Evolutionary conservation across 2,888 invertebrate genomes (phyloP).

Genomic region (Machimus atricapillus): DNA sequence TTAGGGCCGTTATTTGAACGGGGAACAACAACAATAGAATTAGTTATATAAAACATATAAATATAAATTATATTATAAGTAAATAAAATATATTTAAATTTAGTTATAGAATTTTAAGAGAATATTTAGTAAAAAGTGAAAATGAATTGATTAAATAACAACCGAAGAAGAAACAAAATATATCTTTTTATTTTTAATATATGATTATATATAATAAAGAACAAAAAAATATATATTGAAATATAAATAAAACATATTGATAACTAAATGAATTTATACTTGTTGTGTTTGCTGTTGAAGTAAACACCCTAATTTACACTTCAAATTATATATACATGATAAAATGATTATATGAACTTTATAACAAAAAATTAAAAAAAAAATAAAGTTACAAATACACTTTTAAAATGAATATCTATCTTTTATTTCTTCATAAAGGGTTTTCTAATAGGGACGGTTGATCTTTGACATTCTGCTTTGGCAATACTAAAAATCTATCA

Average conservation of each 20-base stretch:
- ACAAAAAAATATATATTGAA: slow-evolving; percentile 38
- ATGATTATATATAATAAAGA: slow-evolving; percentile 42
- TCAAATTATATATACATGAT: slow-evolving; percentile 47
- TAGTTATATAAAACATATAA: slow-evolving; percentile 45
- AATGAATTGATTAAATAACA: slow-evolving; percentile 27
- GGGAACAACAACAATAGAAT: slow-evolving; percentile 49
- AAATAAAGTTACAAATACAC: slow-evolving; percentile 46
- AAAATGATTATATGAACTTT: slow-evolving; percentile 46
- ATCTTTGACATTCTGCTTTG: no score
- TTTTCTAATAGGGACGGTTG: no score
- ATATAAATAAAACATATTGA: slow-evolving; percentile 42
- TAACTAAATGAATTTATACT: slow-evolving; percentile 49
- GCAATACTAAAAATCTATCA: no score
- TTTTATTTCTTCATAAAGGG: not conserved
- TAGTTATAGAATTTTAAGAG: slow-evolving; percentile 38
- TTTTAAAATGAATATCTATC: slow-evolving; percentile 43
- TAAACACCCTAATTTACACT: slow-evolving; percentile 51
- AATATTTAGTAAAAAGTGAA: slow-evolving; percentile 21
- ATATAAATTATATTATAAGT: slow-evolving; percentile 43
- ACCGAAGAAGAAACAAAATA: slow-evolving; percentile 32
- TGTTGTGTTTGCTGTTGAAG: slow-evolving; percentile 52
- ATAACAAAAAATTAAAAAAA: slow-evolving; percentile 48
- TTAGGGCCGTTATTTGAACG: slow-evolving; percentile 51
- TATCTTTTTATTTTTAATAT: slow-evolving; percentile 44
- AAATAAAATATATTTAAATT: slow-evolving; percentile 41